Evolutionary conservation across 2,797 vertebrate genomes (phyloP).

Genomic region (Poeciliopsis paucimaculata): DNA sequence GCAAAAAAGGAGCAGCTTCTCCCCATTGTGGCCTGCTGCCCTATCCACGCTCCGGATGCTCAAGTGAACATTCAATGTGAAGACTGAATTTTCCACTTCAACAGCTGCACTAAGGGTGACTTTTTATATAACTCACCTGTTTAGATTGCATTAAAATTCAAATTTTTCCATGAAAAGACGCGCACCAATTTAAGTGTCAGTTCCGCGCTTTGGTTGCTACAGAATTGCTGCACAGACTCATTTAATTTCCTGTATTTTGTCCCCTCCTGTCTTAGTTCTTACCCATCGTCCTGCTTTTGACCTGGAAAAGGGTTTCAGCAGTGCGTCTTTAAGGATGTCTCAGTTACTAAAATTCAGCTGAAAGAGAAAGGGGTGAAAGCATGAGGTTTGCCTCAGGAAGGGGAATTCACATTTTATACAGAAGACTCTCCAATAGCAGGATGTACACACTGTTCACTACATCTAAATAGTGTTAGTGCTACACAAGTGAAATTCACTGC

Average conservation of each 20-base stretch:
- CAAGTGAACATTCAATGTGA: conserved; percentile 3
- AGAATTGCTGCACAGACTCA: not conserved
- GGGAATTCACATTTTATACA: not conserved
- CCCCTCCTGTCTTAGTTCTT: conserved; percentile 3
- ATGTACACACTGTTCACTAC: not conserved
- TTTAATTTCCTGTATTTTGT: not conserved
- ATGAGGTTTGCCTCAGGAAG: not conserved
- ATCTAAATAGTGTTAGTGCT: not conserved
- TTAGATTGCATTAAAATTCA: not conserved
- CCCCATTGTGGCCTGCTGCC: not conserved
- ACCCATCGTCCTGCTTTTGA: conserved; percentile 8
- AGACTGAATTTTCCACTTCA: not conserved
- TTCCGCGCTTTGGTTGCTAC: not conserved
- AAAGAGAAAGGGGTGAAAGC: not conserved
- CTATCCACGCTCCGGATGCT: not conserved
- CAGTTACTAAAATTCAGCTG: not conserved
- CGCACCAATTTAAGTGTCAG: not conserved
- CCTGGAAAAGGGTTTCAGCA: conserved; percentile 2
- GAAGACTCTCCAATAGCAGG: not conserved
- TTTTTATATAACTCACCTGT: conserved; percentile 1
- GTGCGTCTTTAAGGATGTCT: conserved; percentile 1
- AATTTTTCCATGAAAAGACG: not conserved
- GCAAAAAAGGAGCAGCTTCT: not conserved
- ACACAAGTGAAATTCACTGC: not conserved
- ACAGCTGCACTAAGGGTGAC: not conserved